phyloP scores from a whole-genome alignment of 2,888 invertebrate genomes.

The Trichogramma dendrolimi region DNA sequence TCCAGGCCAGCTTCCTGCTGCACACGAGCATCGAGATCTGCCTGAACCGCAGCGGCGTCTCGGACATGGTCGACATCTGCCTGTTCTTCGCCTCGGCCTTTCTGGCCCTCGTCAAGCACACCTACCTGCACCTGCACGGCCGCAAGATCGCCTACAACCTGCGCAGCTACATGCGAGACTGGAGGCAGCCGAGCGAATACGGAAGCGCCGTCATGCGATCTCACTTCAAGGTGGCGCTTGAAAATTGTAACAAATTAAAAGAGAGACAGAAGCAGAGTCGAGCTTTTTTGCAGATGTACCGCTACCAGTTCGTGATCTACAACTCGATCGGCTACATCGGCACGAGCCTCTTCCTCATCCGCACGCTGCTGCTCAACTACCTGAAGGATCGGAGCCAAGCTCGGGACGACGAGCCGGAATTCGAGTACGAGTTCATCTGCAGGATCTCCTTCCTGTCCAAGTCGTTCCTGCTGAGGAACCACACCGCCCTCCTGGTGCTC shows the following conservation, averaged over 20 bases:
- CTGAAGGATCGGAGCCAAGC: not conserved
- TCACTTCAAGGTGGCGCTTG: constrained; percentile 14
- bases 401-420: not conserved
- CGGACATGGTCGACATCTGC: constrained; percentile 16
- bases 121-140: constrained; percentile 1
- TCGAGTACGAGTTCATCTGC: constrained; percentile 13
- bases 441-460: constrained; percentile 18
- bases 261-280: too few relatives aligned
- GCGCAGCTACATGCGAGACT: constrained; percentile 7
- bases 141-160: constrained; percentile 17
- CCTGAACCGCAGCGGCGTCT: constrained; percentile 10
- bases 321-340: constrained; percentile 21
- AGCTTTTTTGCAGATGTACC: constrained; percentile 18
- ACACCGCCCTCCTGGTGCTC: not conserved
- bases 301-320: constrained; percentile 17
- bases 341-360: constrained; percentile 9
- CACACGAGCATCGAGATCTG: constrained; percentile 19
- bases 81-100: constrained; percentile 18
- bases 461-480: constrained; percentile 3
- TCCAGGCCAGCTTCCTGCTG: constrained; percentile 14
- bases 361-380: constrained; percentile 14
- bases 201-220: constrained; percentile 14
- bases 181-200: not conserved
- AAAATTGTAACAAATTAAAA: not conserved
- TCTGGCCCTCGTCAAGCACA: constrained; percentile 11